phyloP scores from a whole-genome alignment of 2,797 vertebrate species.

The Myotis pilosus region DNA sequence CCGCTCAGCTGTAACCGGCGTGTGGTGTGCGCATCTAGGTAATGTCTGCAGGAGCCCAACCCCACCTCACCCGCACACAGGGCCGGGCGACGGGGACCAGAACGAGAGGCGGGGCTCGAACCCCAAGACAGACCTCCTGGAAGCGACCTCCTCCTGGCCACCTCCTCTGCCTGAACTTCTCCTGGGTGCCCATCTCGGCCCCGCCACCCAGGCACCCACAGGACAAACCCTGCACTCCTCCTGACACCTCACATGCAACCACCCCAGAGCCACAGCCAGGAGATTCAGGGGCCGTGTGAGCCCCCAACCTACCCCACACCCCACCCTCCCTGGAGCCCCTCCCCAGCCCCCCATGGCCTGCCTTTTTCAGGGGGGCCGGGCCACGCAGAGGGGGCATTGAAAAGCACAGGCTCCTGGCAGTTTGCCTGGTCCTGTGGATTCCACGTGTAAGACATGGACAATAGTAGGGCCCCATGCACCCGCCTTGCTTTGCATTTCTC shows the following conservation, averaged over 20 bases:
- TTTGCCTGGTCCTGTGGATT: background rate
- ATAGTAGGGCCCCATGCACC: accelerated
- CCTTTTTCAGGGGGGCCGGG: background rate
- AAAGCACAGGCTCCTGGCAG: background rate
- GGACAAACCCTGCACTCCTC: background rate
- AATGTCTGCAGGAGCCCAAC: accelerated
- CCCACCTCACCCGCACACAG: background rate
- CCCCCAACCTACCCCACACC: background rate
- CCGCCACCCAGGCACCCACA: background rate
- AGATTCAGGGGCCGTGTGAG: background rate
- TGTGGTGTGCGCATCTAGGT: accelerated
- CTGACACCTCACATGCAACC: accelerated
- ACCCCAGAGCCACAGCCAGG: background rate
- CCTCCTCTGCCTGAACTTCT: background rate
- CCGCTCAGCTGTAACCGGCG: slow-evolving; percentile 75
- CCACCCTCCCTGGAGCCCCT: background rate
- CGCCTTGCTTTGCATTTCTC: background rate
- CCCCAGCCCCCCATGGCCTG: accelerated
- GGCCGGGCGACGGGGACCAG: accelerated
- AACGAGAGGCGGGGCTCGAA: accelerated
- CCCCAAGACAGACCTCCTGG: background rate
- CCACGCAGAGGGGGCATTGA: accelerated
- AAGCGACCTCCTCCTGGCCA: accelerated
- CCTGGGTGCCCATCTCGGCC: background rate
- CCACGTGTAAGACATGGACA: accelerated